Conservation (phyloP, 2,888 invertebrate genomes). For the Andrena camellia region DNA sequence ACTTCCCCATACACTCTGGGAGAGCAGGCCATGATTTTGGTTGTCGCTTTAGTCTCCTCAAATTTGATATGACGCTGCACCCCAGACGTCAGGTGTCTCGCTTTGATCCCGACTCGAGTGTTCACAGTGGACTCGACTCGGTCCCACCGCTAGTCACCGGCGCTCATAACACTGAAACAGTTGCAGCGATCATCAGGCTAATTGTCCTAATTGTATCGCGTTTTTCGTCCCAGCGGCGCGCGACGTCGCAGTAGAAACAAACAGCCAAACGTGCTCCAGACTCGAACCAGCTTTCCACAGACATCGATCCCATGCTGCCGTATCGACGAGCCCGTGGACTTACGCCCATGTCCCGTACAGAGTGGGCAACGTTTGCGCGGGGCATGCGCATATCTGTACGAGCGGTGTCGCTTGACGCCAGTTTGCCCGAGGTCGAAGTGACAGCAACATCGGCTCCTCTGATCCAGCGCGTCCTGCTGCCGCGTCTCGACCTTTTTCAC, state of each 20-base stretch:
- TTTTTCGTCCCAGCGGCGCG: slow-evolving; percentile 1
- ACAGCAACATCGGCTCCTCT: slow-evolving; percentile 77
- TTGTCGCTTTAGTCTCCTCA: too few relatives aligned
- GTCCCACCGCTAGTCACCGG: background rate
- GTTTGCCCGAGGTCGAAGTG: slow-evolving; percentile 84
- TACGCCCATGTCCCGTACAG: slow-evolving; percentile 71
- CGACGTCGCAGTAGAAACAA: background rate
- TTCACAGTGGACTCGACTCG: background rate
- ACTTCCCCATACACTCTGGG: too few relatives aligned
- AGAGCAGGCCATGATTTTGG: too few relatives aligned
- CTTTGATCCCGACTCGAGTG: background rate
- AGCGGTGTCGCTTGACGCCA: slow-evolving; percentile 80
- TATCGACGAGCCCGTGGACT: slow-evolving; percentile 78
- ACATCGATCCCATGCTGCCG: slow-evolving; percentile 74
- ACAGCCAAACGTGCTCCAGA: slow-evolving; percentile 56
- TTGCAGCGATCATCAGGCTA: background rate
- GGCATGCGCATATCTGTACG: slow-evolving; percentile 79
- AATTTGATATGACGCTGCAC: too few relatives aligned
- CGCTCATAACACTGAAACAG: background rate
- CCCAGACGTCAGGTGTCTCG: too few relatives aligned
- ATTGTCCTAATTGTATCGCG: slow-evolving; percentile 12
- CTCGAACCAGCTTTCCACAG: slow-evolving; percentile 66
- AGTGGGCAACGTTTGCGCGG: slow-evolving; percentile 64
- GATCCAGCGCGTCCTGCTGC: slow-evolving; percentile 47
- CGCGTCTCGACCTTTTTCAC: slow-evolving; percentile 43